Evolutionary conservation across 2,797 vertebrate species (phyloP), one percentile per base, ranked within the genome.

Genomic region (Psittacula derbiana): DNA sequence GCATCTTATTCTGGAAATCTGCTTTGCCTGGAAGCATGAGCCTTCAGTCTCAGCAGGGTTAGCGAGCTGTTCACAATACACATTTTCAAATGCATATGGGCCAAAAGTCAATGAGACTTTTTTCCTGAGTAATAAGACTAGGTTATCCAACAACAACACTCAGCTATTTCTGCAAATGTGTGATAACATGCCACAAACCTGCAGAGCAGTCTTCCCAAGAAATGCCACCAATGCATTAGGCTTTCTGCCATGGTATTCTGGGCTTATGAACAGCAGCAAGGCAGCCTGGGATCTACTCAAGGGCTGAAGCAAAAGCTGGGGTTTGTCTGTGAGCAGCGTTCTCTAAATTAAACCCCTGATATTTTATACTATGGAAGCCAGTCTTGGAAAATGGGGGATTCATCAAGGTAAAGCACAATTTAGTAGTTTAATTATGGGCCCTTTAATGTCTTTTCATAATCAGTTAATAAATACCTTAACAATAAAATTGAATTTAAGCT

Each of bases 381-480:
- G 52, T 76, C 52, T 87, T 79, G 55, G 90, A 95, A 96, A 96
- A 96, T 27, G 73, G 43, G 79, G 92, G 92, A 96, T 97, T 96
- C 62, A 13, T 97, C 95, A 96, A 97, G 93, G 93, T 96, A 96
- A 97, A 88, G 92, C 95, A 92, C 96, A 97, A 97, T 97, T 94
- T 97, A 95, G 96, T 87, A 96, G 96, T 97, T 97, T 98, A 98
- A 98, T 98, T 98, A 98, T 95, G 97, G 97, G 97, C 88, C 94
- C 97, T 97, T 98, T 98, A 98, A 98, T 98, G 97, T 98, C 97
- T 98, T 98, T 98, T 98, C 98, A 98, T 98, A 98, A 98, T 98
- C 98, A 98, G 97, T 98, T 98, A 98, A 98, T 98, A 98, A 98
- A 98, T 98, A 98, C 97, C 98, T 98, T 97, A 95, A 98, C 98